Conservation (phyloP, 1,140 invertebrate species). For the Gryon sp. region DNA sequence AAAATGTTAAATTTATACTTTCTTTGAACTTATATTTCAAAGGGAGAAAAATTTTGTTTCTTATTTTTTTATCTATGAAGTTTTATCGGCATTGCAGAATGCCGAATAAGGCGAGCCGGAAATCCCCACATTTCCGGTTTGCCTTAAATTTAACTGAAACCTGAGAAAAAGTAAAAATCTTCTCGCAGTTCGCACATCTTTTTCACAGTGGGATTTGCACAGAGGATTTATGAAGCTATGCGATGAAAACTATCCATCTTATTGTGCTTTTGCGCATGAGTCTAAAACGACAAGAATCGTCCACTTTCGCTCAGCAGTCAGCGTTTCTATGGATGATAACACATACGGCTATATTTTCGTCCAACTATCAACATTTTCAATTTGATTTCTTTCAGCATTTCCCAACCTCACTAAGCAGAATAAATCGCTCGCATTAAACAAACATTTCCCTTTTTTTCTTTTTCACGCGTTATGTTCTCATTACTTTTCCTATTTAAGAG, state of each 20-base stretch:
- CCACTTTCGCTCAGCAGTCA: constrained; percentile 20
- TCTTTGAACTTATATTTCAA: too few species aligned
- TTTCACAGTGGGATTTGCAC: constrained; percentile 63
- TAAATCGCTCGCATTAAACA: constrained; percentile 37
- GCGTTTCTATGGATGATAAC: constrained; percentile 48
- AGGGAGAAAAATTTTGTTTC: too few species aligned
- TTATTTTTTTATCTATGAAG: too few species aligned
- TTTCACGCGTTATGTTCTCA: too few species aligned
- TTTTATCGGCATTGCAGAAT: constrained; percentile 39
- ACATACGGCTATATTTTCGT: constrained; percentile 41
- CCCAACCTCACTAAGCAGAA: constrained; percentile 35
- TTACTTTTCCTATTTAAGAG: too few species aligned
- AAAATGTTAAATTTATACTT: too few species aligned
- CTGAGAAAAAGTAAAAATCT: constrained; percentile 2
- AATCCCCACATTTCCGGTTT: constrained; percentile 40
- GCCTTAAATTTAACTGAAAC: constrained; percentile 24
- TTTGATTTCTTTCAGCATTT: constrained; percentile 54
- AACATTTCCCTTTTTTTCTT: neutral
- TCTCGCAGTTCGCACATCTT: constrained; percentile 34
- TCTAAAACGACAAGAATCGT: constrained; percentile 67
- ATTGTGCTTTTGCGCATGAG: constrained; percentile 56
- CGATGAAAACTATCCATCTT: constrained; percentile 76
- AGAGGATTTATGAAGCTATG: constrained; percentile 71
- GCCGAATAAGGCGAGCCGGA: too few species aligned
- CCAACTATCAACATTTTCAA: constrained; percentile 46